A percentile compares a stretch with the other conserved stretches of the same genome.
Evolutionary conservation across 2,888 invertebrate genomes (phyloP).

Genomic region (Sphaerophoria rueppellii): DNA sequence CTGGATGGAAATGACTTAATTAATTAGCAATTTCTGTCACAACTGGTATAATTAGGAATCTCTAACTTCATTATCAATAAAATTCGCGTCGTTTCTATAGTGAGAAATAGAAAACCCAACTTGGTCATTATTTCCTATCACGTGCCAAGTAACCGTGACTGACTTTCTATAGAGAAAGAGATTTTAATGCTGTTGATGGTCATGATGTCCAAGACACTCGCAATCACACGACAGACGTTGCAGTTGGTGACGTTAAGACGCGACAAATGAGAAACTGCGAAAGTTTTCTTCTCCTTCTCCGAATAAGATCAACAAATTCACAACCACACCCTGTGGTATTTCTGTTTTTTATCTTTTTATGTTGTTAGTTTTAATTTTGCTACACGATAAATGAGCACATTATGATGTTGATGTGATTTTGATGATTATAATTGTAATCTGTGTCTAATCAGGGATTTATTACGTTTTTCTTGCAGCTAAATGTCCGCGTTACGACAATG

Average conservation of each 20-base stretch:
- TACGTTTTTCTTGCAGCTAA: constrained; percentile 88
- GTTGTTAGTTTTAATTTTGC: constrained; percentile 4
- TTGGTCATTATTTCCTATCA: constrained; percentile 67
- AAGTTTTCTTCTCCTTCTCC: constrained; percentile 53
- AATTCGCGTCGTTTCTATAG: constrained; percentile 28
- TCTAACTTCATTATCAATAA: constrained; percentile 54
- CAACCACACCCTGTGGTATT: constrained; percentile 46
- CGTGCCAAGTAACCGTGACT: constrained; percentile 76
- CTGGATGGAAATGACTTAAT: constrained; percentile 4
- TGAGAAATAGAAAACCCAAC: constrained; percentile 46
- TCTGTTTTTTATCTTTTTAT: constrained; percentile 1
- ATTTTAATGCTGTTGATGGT: not conserved
- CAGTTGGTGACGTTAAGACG: no score
- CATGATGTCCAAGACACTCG: constrained; percentile 34
- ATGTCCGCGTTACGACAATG: constrained; percentile 99
- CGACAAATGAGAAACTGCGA: constrained; percentile 46
- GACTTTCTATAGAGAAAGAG: constrained; percentile 56
- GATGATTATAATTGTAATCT: constrained; percentile 1
- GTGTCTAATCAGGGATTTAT: constrained; percentile 45
- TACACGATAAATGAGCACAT: constrained; percentile 9
- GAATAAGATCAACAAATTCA: constrained; percentile 34
- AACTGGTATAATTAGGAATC: constrained; percentile 54
- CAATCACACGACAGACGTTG: constrained; percentile 1
- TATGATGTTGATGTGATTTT: constrained; percentile 15
- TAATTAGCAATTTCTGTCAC: constrained; percentile 42